These are phyloP conservation scores for Psammodynastes pulverulentus DNA, from an alignment of 2,113 vertebrate genomes.

Conservation along the genomic window DNA sequence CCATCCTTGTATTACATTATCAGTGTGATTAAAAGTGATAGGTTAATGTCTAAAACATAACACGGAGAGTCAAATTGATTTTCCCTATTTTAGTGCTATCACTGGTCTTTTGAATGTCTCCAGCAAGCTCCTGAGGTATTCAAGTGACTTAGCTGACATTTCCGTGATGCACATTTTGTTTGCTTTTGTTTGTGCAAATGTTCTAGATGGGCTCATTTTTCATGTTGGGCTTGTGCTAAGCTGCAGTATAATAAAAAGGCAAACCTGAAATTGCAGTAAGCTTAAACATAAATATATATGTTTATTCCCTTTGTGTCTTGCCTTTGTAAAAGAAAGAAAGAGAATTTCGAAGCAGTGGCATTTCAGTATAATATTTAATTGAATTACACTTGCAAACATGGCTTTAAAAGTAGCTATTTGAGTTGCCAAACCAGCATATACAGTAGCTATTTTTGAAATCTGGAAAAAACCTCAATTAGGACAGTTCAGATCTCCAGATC, in stretches of 20 bases:
- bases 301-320: not conserved
- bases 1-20: not conserved
- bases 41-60: not conserved
- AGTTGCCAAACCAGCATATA: not conserved
- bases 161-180: not conserved
- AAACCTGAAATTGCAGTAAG: not conserved
- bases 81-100: not conserved
- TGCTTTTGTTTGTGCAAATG: not conserved
- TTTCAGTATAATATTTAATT: conserved; percentile 6
- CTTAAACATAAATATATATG: not conserved
- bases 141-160: not conserved
- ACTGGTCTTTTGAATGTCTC: not conserved
- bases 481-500: not conserved
- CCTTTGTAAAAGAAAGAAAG: not conserved
- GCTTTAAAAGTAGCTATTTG: not conserved
- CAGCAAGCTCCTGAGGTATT: not conserved
- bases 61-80: not conserved
- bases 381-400: conserved; percentile 5
- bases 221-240: not conserved
- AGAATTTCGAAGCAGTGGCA: not conserved
- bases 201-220: not conserved
- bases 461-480: not conserved
- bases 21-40: not conserved
- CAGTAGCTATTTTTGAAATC: not conserved
- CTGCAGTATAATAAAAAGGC: not conserved